phyloP scores from a whole-genome alignment of 2,797 vertebrate species.

The Perodicticus potto region DNA sequence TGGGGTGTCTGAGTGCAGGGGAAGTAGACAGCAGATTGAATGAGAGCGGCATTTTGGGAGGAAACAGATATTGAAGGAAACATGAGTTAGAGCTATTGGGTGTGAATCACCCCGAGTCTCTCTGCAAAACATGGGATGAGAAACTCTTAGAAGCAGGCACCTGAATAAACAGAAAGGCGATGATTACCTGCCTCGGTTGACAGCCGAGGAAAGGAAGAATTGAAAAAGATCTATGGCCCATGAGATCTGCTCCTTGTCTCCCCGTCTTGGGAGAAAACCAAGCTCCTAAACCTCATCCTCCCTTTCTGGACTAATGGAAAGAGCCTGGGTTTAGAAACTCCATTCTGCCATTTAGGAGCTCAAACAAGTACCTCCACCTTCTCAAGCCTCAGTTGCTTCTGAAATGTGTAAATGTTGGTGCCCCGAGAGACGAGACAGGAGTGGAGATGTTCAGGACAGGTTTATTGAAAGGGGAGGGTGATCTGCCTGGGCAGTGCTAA shows the following conservation, averaged over 20 bases:
- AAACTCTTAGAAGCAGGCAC: neutral
- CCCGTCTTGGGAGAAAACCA: neutral
- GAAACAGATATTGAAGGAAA: neutral
- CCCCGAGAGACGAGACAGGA: too few species aligned
- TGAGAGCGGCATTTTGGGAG: neutral
- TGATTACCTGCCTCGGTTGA: neutral
- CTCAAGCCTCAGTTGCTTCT: neutral
- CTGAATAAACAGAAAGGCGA: neutral
- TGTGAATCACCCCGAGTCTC: neutral
- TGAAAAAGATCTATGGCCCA: neutral
- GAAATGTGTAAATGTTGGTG: too few species aligned
- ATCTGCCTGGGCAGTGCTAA: too few species aligned
- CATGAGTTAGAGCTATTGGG: neutral
- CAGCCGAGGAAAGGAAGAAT: neutral
- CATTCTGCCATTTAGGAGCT: neutral
- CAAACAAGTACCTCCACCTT: neutral
- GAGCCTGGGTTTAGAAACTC: neutral
- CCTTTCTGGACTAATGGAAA: neutral
- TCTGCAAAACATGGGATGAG: neutral
- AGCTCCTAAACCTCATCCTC: neutral
- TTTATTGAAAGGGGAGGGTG: too few species aligned
- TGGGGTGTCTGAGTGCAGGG: slow-evolving; percentile 14
- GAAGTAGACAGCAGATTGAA: neutral
- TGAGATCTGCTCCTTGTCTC: neutral
- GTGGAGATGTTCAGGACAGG: too few species aligned